Conservation (phyloP, 2,113 vertebrate genomes). For the Cathartes aura region DNA sequence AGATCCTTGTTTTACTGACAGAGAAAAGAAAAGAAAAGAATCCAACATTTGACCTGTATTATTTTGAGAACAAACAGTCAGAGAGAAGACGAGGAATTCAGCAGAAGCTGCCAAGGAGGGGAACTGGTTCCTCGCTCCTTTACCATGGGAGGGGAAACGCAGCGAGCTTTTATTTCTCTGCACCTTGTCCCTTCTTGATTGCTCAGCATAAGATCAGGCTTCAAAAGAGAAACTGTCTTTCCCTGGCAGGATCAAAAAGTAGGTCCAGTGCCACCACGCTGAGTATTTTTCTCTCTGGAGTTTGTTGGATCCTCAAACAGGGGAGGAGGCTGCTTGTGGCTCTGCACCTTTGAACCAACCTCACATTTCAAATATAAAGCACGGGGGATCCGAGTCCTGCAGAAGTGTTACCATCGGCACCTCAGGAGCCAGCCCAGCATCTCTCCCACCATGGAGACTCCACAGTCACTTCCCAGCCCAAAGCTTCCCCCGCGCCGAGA, state of each 20-base stretch:
- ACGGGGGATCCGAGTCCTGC: not conserved
- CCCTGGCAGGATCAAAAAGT: not conserved
- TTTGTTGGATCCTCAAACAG: not conserved
- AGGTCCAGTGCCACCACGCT: not conserved
- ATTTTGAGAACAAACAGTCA: slow-evolving; percentile 3
- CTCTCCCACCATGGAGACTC: not conserved
- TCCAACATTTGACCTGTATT: not conserved
- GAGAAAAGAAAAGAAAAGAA: not conserved
- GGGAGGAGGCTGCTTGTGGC: not conserved
- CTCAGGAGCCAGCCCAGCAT: not conserved
- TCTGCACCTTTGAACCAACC: not conserved
- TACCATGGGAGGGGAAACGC: not conserved
- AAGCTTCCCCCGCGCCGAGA: fast-evolving
- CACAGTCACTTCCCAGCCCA: not conserved
- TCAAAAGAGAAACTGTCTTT: not conserved
- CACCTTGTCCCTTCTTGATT: not conserved
- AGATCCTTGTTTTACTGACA: slow-evolving; percentile 9
- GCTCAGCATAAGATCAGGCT: not conserved
- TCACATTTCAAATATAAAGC: not conserved
- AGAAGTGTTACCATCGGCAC: not conserved
- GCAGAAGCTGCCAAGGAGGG: not conserved
- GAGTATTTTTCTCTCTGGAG: not conserved
- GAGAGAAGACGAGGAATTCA: not conserved
- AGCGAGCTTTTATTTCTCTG: not conserved
- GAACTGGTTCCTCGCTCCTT: not conserved